These are phyloP conservation scores for Myoxocephalus aenaeus DNA, from an alignment of 2,797 vertebrate species.

Conservation along the genomic window DNA sequence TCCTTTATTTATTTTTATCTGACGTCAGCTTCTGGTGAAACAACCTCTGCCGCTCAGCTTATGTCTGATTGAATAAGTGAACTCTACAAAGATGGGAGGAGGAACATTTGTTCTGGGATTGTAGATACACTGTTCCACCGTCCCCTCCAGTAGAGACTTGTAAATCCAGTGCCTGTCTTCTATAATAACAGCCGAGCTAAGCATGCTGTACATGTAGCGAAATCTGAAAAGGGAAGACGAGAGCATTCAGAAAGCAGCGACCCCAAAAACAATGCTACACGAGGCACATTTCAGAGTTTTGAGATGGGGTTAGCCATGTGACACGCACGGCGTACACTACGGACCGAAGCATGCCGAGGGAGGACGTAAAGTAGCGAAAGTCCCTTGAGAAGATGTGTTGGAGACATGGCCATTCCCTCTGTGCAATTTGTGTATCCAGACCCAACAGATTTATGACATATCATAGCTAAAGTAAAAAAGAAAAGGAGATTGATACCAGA, in stretches of 20 bases:
- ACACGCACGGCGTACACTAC: background rate
- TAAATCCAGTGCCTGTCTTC: background rate
- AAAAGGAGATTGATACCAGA: background rate
- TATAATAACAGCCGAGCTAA: conserved; percentile 16
- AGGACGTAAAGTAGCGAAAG: conserved; percentile 5
- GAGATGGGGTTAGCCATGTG: conserved; percentile 8
- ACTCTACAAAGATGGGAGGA: conserved; percentile 1
- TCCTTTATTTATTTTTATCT: conserved; percentile 8
- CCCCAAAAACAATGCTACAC: conserved; percentile 35
- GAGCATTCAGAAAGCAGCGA: conserved; percentile 36
- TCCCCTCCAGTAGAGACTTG: background rate
- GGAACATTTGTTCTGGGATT: background rate
- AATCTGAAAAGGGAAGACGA: conserved; percentile 15
- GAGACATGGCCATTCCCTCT: background rate
- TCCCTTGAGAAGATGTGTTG: conserved; percentile 21
- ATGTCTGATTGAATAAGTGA: conserved; percentile 15
- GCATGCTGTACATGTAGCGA: conserved; percentile 3
- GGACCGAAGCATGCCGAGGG: conserved; percentile 5
- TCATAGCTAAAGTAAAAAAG: background rate
- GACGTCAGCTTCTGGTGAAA: conserved; percentile 17
- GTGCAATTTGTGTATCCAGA: conserved; percentile 20
- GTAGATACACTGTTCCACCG: background rate
- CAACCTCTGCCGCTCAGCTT: background rate
- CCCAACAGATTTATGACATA: background rate
- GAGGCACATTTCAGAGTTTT: conserved; percentile 74